Percentiles rank a stretch among this genome's conserved stretches.
Evolutionary conservation across 53 echinoderm and acorn worm genomes (phyloP).

Genomic region (Astropecten irregularis): DNA sequence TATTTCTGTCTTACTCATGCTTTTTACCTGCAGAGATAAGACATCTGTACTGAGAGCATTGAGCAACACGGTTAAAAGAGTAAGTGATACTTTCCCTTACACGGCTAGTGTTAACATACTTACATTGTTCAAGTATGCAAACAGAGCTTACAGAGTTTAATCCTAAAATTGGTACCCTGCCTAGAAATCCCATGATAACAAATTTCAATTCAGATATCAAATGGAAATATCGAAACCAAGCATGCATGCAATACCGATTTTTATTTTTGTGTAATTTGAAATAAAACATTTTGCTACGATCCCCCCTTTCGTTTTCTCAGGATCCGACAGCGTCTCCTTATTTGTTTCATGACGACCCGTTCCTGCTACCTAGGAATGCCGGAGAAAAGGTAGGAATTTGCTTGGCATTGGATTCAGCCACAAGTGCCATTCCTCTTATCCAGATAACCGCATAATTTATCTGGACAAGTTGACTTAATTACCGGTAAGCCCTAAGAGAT

Average conservation of each 20-base stretch:
- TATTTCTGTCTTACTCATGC: not conserved
- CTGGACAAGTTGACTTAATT: too few relatives aligned
- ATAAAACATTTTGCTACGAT: not conserved
- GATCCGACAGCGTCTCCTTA: slow-evolving; percentile 86
- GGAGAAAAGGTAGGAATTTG: slow-evolving; percentile 77
- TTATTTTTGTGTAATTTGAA: not conserved
- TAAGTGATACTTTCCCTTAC: slow-evolving; percentile 34
- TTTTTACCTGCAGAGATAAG: slow-evolving; percentile 69
- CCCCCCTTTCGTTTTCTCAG: not conserved
- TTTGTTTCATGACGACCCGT: slow-evolving; percentile 79
- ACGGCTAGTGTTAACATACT: too few relatives aligned
- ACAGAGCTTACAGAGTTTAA: too few relatives aligned
- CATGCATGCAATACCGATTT: not conserved
- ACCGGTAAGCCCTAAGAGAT: too few relatives aligned
- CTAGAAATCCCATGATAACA: too few relatives aligned
- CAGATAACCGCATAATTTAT: too few relatives aligned
- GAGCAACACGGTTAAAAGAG: slow-evolving; percentile 80
- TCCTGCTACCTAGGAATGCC: slow-evolving; percentile 71
- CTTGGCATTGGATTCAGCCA: too few relatives aligned
- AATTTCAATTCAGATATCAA: too few relatives aligned
- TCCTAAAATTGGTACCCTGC: too few relatives aligned
- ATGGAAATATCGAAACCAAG: too few relatives aligned
- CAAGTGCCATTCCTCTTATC: too few relatives aligned
- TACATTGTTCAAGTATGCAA: too few relatives aligned
- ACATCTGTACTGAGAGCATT: slow-evolving; percentile 74